phyloP scores from a whole-genome alignment of 2,888 invertebrate species.

The Cerastis leucographa region DNA sequence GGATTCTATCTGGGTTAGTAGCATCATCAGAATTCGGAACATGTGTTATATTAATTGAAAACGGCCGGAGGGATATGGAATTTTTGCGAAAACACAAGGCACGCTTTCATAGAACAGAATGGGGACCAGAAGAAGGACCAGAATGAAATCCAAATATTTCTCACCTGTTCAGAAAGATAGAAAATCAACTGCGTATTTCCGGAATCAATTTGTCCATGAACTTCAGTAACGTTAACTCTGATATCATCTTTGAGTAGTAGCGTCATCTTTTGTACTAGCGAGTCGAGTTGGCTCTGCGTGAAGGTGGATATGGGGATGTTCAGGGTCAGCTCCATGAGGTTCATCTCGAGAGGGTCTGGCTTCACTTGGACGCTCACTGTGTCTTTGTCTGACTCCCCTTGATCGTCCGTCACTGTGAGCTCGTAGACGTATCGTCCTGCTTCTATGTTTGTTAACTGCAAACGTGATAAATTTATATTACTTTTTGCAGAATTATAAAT shows the following conservation, averaged over 20 bases:
- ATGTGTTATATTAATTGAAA: background rate
- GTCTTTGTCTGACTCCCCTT: constrained; percentile 95
- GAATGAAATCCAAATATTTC: constrained; percentile 44
- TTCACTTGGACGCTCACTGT: constrained; percentile 96
- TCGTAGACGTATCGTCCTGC: constrained; percentile 97
- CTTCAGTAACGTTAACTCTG: constrained; percentile 91
- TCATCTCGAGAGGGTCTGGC: constrained; percentile 93
- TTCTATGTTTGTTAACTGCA: constrained; percentile 94
- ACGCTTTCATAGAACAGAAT: background rate
- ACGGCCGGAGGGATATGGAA: too few species aligned
- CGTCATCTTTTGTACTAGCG: constrained; percentile 94
- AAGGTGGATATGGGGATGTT: constrained; percentile 92
- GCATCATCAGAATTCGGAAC: background rate
- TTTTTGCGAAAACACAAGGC: background rate
- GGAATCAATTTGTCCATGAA: constrained; percentile 91
- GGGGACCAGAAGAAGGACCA: background rate
- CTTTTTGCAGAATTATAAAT: background rate
- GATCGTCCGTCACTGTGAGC: constrained; percentile 97
- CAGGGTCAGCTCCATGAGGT: constrained; percentile 95
- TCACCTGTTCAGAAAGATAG: constrained; percentile 91
- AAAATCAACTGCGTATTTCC: constrained; percentile 93
- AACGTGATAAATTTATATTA: background rate
- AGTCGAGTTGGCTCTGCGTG: constrained; percentile 92
- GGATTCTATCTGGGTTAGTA: background rate
- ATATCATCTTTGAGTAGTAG: constrained; percentile 94